Conservation (phyloP, 2,113 vertebrate genomes). For the Labrus mixtus region DNA sequence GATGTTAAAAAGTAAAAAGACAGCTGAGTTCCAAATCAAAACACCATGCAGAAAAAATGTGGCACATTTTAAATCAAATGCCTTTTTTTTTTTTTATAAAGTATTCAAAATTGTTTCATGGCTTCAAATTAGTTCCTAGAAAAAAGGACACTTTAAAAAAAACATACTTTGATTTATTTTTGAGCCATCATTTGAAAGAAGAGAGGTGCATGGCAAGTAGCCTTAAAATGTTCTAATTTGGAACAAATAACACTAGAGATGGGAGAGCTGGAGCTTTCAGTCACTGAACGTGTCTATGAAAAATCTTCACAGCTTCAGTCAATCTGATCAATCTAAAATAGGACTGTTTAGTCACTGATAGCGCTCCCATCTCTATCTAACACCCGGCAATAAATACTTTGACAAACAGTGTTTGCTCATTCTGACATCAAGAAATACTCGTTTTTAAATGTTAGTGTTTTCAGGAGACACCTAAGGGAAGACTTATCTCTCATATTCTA, state of each 20-base stretch:
- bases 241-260: constrained; percentile 67
- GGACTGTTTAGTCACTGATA: constrained; percentile 20
- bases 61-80: constrained; percentile 71
- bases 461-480: constrained; percentile 68
- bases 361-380: constrained; percentile 60
- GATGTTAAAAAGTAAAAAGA: constrained; percentile 39
- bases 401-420: constrained; percentile 61
- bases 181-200: constrained; percentile 52
- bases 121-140: constrained; percentile 79
- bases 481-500: constrained; percentile 62
- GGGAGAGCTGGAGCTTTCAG: constrained; percentile 50
- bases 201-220: constrained; percentile 38
- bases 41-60: constrained; percentile 70
- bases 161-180: constrained; percentile 54
- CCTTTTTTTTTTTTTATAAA: constrained; percentile 52
- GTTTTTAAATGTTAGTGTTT: constrained; percentile 56
- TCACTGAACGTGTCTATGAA: constrained; percentile 18
- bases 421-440: constrained; percentile 73
- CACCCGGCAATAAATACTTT: constrained; percentile 72
- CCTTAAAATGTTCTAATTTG: constrained; percentile 75
- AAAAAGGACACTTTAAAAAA: constrained; percentile 78
- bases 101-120: constrained; percentile 72
- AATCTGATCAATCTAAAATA: constrained; percentile 2
- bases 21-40: constrained; percentile 71
- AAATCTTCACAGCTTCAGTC: neutral